Conservation (phyloP, 2,797 vertebrate genomes). For the Enteromius afrohamiltoni region DNA sequence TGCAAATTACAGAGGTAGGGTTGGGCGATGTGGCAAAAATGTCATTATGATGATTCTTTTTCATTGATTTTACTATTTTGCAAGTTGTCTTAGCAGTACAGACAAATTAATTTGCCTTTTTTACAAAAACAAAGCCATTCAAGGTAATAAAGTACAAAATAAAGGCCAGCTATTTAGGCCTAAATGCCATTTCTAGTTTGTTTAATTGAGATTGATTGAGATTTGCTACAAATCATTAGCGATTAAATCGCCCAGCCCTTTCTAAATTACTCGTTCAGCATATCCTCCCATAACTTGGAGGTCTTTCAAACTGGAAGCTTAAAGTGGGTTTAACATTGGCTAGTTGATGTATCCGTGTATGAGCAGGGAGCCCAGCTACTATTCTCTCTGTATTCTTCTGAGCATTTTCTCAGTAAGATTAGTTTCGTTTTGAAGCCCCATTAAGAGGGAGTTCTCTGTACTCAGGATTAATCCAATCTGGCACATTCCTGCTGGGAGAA, state of each 20-base stretch:
- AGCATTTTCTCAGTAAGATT: slow-evolving; percentile 60
- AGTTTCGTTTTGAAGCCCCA: slow-evolving; percentile 45
- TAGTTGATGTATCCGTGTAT: not conserved
- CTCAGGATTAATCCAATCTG: slow-evolving; percentile 60
- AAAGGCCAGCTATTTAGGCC: no score
- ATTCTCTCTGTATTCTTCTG: slow-evolving; percentile 51
- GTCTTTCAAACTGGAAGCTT: not conserved
- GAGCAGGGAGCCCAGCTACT: not conserved
- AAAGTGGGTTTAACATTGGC: not conserved
- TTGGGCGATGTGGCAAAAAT: no score
- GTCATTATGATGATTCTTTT: no score
- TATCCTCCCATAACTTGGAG: not conserved
- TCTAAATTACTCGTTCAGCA: not conserved
- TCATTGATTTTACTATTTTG: no score
- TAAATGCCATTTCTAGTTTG: not conserved
- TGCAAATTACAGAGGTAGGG: no score
- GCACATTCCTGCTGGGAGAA: slow-evolving; percentile 56
- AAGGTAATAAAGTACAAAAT: no score
- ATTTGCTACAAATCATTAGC: no score
- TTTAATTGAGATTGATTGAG: not conserved
- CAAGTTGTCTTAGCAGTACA: no score
- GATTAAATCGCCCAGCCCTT: no score
- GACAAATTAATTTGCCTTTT: no score
- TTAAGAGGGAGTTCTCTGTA: slow-evolving; percentile 50
- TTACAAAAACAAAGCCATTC: no score